These are phyloP conservation scores for Pheosia tremula DNA, from an alignment of 2,888 invertebrate genomes.

Conservation along the genomic window DNA sequence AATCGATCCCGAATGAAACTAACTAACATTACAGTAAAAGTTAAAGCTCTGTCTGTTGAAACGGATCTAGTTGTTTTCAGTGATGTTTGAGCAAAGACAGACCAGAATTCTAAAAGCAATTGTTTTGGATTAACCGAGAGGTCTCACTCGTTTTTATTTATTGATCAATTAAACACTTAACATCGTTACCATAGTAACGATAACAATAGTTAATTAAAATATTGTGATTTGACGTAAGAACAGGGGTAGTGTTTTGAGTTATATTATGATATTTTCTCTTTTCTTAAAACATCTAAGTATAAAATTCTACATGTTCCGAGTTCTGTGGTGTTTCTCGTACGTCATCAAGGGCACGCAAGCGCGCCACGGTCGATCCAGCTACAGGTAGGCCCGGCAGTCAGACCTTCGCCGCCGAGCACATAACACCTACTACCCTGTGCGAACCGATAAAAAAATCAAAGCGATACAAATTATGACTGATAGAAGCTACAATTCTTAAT, in stretches of 20 bases:
- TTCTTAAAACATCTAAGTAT: background rate
- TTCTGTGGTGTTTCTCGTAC: slow-evolving; percentile 63
- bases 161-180: no score
- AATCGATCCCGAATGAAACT: no score
- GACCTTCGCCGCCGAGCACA: slow-evolving; percentile 53
- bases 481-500: slow-evolving; percentile 45
- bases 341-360: slow-evolving; percentile 81
- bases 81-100: no score
- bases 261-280: background rate
- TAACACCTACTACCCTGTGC: slow-evolving; percentile 37
- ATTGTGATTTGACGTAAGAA: no score
- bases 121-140: no score
- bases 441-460: slow-evolving; percentile 36
- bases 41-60: no score
- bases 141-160: no score
- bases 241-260: background rate
- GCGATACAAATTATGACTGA: slow-evolving; percentile 57
- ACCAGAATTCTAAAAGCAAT: no score
- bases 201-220: no score
- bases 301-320: slow-evolving; percentile 32
- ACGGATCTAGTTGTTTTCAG: no score
- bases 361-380: slow-evolving; percentile 80
- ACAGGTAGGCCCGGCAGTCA: slow-evolving; percentile 82
- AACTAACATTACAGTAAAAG: no score
- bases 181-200: no score